Percentiles rank a stretch among this genome's conserved stretches.
These are phyloP conservation scores for Isichthys henryi DNA, from an alignment of 2,113 vertebrate species.

Conservation along the genomic window DNA sequence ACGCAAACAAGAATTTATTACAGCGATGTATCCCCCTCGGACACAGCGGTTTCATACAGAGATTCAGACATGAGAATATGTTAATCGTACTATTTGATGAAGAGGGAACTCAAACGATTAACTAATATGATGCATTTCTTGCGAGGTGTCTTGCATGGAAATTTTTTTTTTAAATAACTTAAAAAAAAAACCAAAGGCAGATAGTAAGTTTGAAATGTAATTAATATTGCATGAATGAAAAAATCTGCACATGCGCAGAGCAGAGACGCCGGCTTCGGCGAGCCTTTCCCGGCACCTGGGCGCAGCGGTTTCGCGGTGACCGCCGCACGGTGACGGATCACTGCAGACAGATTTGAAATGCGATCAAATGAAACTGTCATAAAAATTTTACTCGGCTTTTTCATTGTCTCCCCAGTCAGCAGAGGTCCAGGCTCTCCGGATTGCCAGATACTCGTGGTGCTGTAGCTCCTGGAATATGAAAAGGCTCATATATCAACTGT, in stretches of 20 bases:
- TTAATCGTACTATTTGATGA: not conserved
- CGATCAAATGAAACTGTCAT: constrained; percentile 18
- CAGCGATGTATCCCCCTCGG: not conserved
- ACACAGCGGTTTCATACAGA: not conserved
- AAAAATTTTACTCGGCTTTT: constrained; percentile 8
- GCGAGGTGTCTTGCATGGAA: not conserved
- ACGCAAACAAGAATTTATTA: not conserved
- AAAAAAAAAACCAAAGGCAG: not conserved
- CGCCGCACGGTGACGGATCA: not conserved
- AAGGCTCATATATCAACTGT: not conserved
- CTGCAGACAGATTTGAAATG: constrained; percentile 4
- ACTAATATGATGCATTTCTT: not conserved
- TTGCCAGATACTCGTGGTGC: not conserved
- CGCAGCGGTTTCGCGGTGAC: not conserved
- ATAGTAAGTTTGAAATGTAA: not conserved
- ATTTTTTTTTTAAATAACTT: not conserved
- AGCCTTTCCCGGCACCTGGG: not conserved
- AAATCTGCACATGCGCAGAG: not conserved
- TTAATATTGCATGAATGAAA: not conserved
- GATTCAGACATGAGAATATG: not conserved
- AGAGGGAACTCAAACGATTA: not conserved
- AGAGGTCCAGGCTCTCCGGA: not conserved
- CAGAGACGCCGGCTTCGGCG: not conserved
- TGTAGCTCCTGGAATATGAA: not conserved
- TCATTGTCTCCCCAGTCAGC: constrained; percentile 12